Percentiles rank a stretch among this genome's conserved stretches.
phyloP scores from a whole-genome alignment of 2,113 vertebrate species.

The Siphamia tubifer region DNA sequence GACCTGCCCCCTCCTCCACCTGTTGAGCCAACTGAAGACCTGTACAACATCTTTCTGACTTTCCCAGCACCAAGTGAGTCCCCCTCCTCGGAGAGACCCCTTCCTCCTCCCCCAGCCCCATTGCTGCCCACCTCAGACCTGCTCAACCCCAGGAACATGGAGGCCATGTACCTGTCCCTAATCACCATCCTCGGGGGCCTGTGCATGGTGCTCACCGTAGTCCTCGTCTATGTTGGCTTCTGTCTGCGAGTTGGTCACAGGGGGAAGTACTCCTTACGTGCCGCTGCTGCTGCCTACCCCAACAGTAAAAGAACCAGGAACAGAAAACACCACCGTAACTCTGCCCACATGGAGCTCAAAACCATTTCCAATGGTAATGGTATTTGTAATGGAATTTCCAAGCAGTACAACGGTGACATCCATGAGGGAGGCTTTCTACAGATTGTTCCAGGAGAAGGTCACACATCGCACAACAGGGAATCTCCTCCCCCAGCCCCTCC shows the following conservation, averaged over 20 bases:
- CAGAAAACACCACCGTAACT: slow-evolving; percentile 56
- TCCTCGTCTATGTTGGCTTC: slow-evolving; percentile 86
- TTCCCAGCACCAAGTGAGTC: background rate
- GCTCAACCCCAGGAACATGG: slow-evolving; percentile 74
- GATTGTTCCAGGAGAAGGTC: slow-evolving; percentile 82
- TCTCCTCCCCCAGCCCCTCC: slow-evolving; percentile 79
- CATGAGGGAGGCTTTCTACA: slow-evolving; percentile 78
- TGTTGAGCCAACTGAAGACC: background rate
- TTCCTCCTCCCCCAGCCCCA: slow-evolving; percentile 19
- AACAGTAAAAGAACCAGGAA: slow-evolving; percentile 57
- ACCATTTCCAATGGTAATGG: slow-evolving; percentile 84
- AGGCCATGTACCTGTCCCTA: slow-evolving; percentile 86
- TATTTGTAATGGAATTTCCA: slow-evolving; percentile 55
- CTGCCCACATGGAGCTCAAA: slow-evolving; percentile 87
- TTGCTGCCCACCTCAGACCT: slow-evolving; percentile 56
- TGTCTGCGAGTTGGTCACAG: slow-evolving; percentile 80
- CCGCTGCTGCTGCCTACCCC: slow-evolving; percentile 40
- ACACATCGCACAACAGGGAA: slow-evolving; percentile 60
- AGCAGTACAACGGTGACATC: slow-evolving; percentile 54
- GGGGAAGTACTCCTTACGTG: slow-evolving; percentile 82
- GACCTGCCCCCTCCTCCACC: slow-evolving; percentile 26
- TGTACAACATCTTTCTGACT: background rate
- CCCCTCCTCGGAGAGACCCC: slow-evolving; percentile 31
- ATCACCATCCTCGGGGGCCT: slow-evolving; percentile 87
- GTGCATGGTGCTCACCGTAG: slow-evolving; percentile 84